phyloP scores from a whole-genome alignment of 92 coral and sea anemone genomes.

The Anthopleura xanthogrammica region DNA sequence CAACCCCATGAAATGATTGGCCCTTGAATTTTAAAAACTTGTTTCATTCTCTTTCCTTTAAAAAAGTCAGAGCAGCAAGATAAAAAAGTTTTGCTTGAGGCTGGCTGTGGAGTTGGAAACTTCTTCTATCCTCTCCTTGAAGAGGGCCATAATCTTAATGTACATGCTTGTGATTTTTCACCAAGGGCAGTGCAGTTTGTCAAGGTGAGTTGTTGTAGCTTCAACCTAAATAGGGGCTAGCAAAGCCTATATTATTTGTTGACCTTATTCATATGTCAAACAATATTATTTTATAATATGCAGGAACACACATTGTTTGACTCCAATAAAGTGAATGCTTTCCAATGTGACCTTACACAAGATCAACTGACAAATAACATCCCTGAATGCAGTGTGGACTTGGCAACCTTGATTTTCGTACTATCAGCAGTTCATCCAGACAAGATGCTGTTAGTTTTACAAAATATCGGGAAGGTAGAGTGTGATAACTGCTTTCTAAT shows the following conservation, averaged over 20 bases:
- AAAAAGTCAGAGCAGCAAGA: conserved; percentile 48
- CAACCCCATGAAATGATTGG: too few relatives aligned
- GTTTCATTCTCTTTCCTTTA: neutral
- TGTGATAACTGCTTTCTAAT: too few relatives aligned
- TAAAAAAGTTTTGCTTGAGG: conserved; percentile 72
- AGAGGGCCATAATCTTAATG: conserved; percentile 73
- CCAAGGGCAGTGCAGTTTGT: conserved; percentile 93
- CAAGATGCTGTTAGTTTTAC: conserved; percentile 80
- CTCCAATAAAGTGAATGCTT: conserved; percentile 71
- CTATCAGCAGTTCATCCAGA: conserved; percentile 89
- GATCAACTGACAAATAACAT: conserved; percentile 72
- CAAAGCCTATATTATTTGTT: too few relatives aligned
- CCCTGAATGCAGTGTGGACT: conserved; percentile 63
- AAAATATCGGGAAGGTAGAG: conserved; percentile 66
- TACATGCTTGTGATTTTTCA: conserved; percentile 98
- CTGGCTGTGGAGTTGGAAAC: conserved; percentile 99
- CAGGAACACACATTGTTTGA: conserved; percentile 72
- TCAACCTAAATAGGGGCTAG: too few relatives aligned
- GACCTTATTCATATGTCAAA: too few relatives aligned
- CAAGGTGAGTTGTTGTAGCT: conserved; percentile 42
- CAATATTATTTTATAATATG: neutral
- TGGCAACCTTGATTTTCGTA: conserved; percentile 91
- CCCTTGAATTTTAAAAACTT: neutral
- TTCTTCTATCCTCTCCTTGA: conserved; percentile 86
- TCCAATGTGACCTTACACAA: conserved; percentile 80